Evolutionary conservation across 2,888 invertebrate species (phyloP).

Genomic region (Nymphalis c-album): DNA sequence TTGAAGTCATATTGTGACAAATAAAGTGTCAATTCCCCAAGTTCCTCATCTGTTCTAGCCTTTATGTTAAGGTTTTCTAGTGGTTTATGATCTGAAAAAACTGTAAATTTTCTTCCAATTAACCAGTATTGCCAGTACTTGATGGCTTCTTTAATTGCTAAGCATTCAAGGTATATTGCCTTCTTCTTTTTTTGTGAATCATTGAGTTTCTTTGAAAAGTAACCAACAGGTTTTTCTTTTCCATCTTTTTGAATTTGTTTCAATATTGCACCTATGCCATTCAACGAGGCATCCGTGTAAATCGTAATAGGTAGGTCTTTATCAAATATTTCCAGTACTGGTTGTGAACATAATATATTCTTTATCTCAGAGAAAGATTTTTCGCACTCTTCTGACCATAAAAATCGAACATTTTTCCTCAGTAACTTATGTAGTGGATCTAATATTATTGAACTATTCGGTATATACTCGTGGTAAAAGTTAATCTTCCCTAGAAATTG

Average conservation of each 20-base stretch:
- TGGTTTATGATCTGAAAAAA: constrained; percentile 40
- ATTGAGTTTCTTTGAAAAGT: constrained; percentile 20
- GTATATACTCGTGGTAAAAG: constrained; percentile 8
- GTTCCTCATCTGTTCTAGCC: constrained; percentile 37
- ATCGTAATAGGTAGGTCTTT: constrained; percentile 27
- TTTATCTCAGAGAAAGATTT: constrained; percentile 26
- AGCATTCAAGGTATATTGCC: constrained; percentile 40
- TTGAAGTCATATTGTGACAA: constrained; percentile 45
- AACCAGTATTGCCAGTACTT: constrained; percentile 42
- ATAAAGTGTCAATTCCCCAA: constrained; percentile 41
- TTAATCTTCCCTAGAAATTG: constrained; percentile 33
- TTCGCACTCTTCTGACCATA: constrained; percentile 31
- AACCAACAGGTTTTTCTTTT: constrained; percentile 24
- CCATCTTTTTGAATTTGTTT: constrained; percentile 33
- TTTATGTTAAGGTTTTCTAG: constrained; percentile 36
- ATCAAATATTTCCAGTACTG: constrained; percentile 34
- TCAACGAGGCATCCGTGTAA: constrained; percentile 33
- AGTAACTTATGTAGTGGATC: constrained; percentile 40
- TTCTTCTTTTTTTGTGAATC: constrained; percentile 35
- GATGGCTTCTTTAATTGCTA: constrained; percentile 40
- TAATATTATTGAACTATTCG: not conserved
- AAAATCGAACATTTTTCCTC: constrained; percentile 34
- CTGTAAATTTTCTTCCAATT: constrained; percentile 38
- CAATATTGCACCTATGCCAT: constrained; percentile 23
- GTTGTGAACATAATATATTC: constrained; percentile 29